Base-by-base conservation (phyloP, 2,113 vertebrate genomes). In the Chaetodon auriga region DNA sequence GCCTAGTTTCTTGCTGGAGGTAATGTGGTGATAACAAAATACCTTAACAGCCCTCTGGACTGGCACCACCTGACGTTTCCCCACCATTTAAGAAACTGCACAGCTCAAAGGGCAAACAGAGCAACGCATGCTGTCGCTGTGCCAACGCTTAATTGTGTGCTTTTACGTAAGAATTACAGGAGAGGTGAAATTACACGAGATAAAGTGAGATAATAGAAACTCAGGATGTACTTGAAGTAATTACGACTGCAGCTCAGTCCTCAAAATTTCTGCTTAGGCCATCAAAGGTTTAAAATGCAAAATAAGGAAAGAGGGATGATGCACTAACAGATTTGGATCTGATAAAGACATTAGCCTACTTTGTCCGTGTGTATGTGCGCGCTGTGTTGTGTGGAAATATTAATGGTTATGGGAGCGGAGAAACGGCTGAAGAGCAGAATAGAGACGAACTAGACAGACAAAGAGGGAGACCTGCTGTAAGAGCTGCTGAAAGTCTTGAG, bases 1-100 rank as follows among this genome's bases (percentile, higher is more conserved):
- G 81, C 86, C 77, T 83, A 25, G 74, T 83, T 87, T 87, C 65
- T 25, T 51, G 80, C 65, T 63, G 0, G 8, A 60, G 74, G 71
- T 77, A 65, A 87, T 82, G 82, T 63, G 71, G 43, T 80, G 87
- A 91, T 92, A 86, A 92, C 57, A 68, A 84, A 90, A 89, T 85
- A 71, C 85, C 81, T 81, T 61, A 62, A 77, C 64, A 76, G 73
- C 43, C 43, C 57, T 49, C 25, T 43, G 57, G 65, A 69, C 48
- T 41, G 25, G 65, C 70, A 75, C 64, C 81, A 86, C 81, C 76
- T 88, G 74, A 70, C 53, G 53, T 73, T 88, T 82, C 13, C 74
- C 53, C 19, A 15, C 54, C 36, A 6, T 30, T 73, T 10, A 70
- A 48, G 60, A 68, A 61, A 78, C 69, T 23, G 21, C 49, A 15